These are phyloP conservation scores for Heterohyrax brucei DNA, from an alignment of 2,797 vertebrate genomes.

Conservation along the genomic window DNA sequence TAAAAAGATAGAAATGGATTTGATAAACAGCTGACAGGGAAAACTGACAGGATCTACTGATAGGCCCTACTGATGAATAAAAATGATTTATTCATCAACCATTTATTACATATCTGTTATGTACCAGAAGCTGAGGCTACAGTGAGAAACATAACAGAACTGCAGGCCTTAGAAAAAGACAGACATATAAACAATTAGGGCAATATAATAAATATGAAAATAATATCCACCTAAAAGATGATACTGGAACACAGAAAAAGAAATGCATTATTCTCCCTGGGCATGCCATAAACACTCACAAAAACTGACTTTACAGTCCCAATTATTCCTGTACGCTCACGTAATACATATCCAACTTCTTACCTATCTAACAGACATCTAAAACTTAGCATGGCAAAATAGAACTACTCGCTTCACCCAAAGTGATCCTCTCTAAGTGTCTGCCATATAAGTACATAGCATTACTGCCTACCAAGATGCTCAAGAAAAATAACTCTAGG, in stretches of 20 bases:
- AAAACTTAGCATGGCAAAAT: not conserved
- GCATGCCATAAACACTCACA: not conserved
- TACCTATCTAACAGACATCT: not conserved
- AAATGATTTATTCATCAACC: constrained; percentile 48
- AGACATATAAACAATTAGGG: not conserved
- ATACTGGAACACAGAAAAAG: not conserved
- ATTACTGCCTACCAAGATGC: not conserved
- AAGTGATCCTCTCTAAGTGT: constrained; percentile 12
- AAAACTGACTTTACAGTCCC: not conserved
- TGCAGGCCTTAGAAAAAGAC: not conserved
- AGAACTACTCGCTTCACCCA: constrained; percentile 31
- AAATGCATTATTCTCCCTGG: not conserved
- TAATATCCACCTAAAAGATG: not conserved
- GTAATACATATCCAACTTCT: constrained; percentile 41
- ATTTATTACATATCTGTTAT: constrained; percentile 50
- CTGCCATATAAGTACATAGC: constrained; percentile 31
- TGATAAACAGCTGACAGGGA: not conserved
- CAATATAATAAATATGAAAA: constrained; percentile 41
- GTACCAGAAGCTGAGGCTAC: not conserved
- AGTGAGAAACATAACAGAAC: constrained; percentile 55
- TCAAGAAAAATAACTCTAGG: constrained; percentile 33
- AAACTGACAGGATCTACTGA: constrained; percentile 4
- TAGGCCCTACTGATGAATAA: not conserved
- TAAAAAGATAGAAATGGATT: constrained; percentile 12
- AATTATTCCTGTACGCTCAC: not conserved